A percentile compares a stretch with the other conserved stretches of the same genome.
Conservation (phyloP, 53 echinoderm and acorn worm genomes). For the Temnopleurus reevesii region DNA sequence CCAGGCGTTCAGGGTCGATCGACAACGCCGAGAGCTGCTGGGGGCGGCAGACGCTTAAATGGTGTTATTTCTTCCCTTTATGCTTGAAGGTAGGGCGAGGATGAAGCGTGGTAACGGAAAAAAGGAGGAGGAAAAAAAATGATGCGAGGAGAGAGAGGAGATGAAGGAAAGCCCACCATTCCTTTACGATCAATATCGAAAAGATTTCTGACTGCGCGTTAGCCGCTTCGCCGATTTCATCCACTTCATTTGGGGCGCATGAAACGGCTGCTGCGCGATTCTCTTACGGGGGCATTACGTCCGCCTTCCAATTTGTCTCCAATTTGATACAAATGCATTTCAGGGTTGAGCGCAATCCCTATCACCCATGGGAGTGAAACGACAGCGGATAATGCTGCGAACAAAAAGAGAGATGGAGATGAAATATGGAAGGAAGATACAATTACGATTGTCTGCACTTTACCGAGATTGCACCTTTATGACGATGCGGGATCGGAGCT, state of each 20-base stretch:
- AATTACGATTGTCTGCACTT: conserved; percentile 50
- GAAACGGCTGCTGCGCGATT: conserved; percentile 52
- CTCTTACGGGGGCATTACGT: conserved; percentile 32
- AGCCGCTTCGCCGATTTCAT: conserved; percentile 45
- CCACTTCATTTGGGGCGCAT: conserved; percentile 53
- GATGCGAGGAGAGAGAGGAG: conserved; percentile 23
- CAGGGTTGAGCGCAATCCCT: neutral
- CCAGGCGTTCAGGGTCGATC: conserved; percentile 40
- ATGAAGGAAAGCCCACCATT: conserved; percentile 29
- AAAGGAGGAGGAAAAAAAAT: neutral
- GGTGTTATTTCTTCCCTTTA: conserved; percentile 17
- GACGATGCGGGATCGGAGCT: neutral
- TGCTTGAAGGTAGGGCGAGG: conserved; percentile 24
- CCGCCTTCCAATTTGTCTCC: conserved; percentile 55
- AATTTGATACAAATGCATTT: conserved; percentile 58
- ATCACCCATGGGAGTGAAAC: conserved; percentile 29
- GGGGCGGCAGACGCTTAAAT: conserved; percentile 49
- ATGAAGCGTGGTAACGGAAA: neutral
- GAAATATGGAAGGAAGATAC: conserved; percentile 16
- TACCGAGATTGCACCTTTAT: conserved; percentile 23
- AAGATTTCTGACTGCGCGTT: conserved; percentile 52
- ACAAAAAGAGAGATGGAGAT: conserved; percentile 36
- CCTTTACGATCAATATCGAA: conserved; percentile 46
- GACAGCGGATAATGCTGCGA: conserved; percentile 21
- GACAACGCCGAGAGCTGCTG: neutral